These are phyloP conservation scores for Emydocephalus ijimae DNA, from an alignment of 2,113 vertebrate genomes.

Conservation along the genomic window DNA sequence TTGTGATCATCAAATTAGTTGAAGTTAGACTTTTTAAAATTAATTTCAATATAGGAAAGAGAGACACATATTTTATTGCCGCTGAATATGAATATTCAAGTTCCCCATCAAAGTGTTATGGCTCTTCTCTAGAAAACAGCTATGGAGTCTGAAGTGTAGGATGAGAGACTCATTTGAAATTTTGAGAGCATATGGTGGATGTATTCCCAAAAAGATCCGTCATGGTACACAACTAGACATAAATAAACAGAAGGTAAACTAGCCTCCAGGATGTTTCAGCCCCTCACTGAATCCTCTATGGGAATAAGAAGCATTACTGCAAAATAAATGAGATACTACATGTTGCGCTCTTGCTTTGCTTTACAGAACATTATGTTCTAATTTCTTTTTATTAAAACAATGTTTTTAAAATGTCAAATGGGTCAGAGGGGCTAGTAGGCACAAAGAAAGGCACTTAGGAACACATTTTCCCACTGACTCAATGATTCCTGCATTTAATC, in stretches of 20 bases:
- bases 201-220: background rate
- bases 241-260: background rate
- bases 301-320: background rate
- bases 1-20: background rate
- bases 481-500: background rate
- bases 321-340: background rate
- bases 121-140: background rate
- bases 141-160: background rate
- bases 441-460: background rate
- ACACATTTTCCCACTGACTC: background rate
- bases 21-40: background rate
- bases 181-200: background rate
- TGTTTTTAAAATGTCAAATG: background rate
- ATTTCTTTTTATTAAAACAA: background rate
- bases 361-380: background rate
- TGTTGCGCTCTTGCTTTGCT: background rate
- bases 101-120: background rate
- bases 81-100: background rate
- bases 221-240: background rate
- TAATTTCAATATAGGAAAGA: background rate
- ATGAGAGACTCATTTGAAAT: background rate
- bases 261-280: background rate
- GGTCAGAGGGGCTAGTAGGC: background rate
- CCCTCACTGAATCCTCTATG: background rate
- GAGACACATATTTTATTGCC: background rate